These are phyloP conservation scores for Bagarius yarrelli DNA, from an alignment of 2,113 vertebrate species.

Conservation along the genomic window DNA sequence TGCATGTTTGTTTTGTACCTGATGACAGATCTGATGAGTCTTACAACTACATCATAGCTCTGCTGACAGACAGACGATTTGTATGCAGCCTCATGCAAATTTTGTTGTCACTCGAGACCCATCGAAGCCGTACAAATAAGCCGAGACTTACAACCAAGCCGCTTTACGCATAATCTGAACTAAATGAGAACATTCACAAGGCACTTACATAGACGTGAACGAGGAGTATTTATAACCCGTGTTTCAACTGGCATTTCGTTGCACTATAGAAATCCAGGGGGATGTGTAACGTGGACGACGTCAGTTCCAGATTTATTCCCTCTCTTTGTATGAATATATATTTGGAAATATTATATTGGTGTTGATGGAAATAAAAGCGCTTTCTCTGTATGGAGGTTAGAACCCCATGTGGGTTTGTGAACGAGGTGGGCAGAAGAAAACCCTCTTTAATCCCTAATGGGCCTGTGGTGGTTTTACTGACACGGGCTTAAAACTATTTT, in stretches of 20 bases:
- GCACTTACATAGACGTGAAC: not conserved
- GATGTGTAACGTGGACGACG: not conserved
- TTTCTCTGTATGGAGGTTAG: too few relatives aligned
- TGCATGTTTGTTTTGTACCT: not conserved
- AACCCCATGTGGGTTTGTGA: too few relatives aligned
- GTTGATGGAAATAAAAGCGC: too few relatives aligned
- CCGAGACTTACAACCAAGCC: conserved; percentile 35
- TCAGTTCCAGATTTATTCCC: not conserved
- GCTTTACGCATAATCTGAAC: conserved; percentile 32
- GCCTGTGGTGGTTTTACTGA: too few relatives aligned
- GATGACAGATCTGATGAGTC: not conserved
- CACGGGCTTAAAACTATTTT: too few relatives aligned
- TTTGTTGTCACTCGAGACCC: conserved; percentile 31
- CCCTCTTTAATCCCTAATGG: too few relatives aligned
- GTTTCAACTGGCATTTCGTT: conserved; percentile 2
- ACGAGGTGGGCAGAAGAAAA: too few relatives aligned
- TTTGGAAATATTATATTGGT: not conserved
- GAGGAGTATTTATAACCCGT: conserved; percentile 16
- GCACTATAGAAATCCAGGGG: not conserved
- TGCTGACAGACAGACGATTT: conserved; percentile 8
- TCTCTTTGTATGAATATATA: too few relatives aligned
- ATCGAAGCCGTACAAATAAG: conserved; percentile 44
- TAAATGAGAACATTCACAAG: conserved; percentile 14
- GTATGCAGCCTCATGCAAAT: conserved; percentile 52
- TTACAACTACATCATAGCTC: conserved; percentile 15